A percentile compares a stretch with the other conserved stretches of the same genome.
These are phyloP conservation scores for Deroptyus accipitrinus DNA, from an alignment of 2,113 vertebrate genomes.

Conservation along the genomic window DNA sequence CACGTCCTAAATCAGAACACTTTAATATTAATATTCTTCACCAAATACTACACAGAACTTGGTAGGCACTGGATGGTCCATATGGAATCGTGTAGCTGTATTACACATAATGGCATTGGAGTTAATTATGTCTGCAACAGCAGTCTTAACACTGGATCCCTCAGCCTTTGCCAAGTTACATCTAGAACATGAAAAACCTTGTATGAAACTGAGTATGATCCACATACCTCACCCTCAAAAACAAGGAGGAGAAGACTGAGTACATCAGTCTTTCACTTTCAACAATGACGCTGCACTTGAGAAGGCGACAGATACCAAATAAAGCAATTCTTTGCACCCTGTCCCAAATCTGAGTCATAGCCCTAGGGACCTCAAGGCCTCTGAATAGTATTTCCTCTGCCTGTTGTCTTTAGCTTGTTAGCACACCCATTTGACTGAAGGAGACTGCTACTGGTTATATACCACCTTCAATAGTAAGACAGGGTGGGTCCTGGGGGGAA, in stretches of 20 bases:
- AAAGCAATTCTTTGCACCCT: slow-evolving; percentile 51
- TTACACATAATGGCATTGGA: neutral
- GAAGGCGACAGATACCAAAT: slow-evolving; percentile 30
- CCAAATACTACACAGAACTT: neutral
- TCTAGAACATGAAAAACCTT: slow-evolving; percentile 2
- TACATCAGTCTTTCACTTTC: neutral
- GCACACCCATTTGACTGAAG: slow-evolving; percentile 8
- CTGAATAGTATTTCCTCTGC: slow-evolving; percentile 43
- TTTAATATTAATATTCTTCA: neutral
- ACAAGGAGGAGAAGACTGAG: neutral
- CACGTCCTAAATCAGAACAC: neutral
- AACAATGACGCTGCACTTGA: neutral
- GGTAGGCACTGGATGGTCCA: neutral
- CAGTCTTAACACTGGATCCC: neutral
- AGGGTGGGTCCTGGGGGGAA: slow-evolving; percentile 4
- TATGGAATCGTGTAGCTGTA: neutral
- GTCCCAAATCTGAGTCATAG: slow-evolving; percentile 54
- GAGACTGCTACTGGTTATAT: neutral
- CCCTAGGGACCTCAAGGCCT: slow-evolving; percentile 1
- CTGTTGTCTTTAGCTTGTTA: slow-evolving; percentile 41
- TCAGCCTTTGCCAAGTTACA: slow-evolving; percentile 6
- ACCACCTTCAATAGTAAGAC: neutral
- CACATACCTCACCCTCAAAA: neutral
- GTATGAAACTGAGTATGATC: neutral
- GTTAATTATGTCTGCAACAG: neutral